These are phyloP conservation scores for Aramus guarauna DNA, from an alignment of 2,113 vertebrate species.

Conservation along the genomic window DNA sequence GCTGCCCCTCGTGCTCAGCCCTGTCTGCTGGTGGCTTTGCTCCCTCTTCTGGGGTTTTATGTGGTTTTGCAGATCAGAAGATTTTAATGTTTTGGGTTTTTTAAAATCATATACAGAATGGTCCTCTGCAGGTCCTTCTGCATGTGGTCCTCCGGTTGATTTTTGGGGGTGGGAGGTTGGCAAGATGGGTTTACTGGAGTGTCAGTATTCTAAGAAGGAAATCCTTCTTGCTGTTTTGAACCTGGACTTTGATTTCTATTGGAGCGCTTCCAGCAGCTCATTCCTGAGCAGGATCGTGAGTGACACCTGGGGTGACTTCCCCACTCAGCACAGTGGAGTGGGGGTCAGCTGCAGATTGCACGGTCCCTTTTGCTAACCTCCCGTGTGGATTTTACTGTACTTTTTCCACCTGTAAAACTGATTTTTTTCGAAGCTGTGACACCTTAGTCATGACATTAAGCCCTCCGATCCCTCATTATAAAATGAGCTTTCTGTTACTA, in stretches of 20 bases:
- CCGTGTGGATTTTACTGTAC: background rate
- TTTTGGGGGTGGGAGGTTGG: background rate
- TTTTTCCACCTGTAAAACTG: background rate
- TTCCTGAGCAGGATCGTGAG: background rate
- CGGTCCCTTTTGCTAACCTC: background rate
- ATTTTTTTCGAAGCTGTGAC: background rate
- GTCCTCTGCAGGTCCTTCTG: constrained; percentile 19
- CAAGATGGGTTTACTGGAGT: constrained; percentile 5
- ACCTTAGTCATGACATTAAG: background rate
- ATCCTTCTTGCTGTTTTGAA: background rate
- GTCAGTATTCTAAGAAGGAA: constrained; percentile 33
- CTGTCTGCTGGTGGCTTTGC: background rate
- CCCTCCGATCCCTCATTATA: background rate
- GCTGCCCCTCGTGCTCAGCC: background rate
- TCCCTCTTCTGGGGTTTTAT: background rate
- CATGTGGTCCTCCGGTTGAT: background rate
- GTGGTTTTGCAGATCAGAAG: background rate
- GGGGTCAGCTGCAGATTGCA: background rate
- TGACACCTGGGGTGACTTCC: background rate
- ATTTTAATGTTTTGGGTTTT: constrained; percentile 22
- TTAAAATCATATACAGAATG: background rate
- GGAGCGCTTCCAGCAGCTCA: background rate
- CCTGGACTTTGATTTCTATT: background rate
- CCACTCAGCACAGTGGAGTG: background rate
- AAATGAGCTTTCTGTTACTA: background rate